Conservation (phyloP, 53 echinoderm and acorn worm genomes). For the Actinopyga echinites region DNA sequence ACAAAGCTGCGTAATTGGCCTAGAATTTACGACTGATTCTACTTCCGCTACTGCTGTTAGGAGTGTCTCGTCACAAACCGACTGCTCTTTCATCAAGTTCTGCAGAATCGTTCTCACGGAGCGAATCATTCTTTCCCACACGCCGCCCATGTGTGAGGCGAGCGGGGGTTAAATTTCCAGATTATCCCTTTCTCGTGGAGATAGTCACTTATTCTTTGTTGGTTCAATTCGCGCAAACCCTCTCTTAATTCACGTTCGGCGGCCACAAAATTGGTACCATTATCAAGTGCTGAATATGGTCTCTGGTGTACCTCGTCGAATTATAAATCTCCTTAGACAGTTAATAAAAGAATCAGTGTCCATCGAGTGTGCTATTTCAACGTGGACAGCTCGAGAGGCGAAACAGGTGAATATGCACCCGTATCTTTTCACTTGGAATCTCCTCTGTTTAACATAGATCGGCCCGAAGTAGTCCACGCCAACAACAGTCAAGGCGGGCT, state of each 20-base stretch:
- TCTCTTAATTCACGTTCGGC: slow-evolving; percentile 49
- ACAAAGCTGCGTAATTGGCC: slow-evolving; percentile 53
- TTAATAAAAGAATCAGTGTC: slow-evolving; percentile 57
- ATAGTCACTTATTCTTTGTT: slow-evolving; percentile 20
- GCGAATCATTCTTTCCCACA: slow-evolving; percentile 66
- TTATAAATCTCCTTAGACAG: slow-evolving; percentile 55
- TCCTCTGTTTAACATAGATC: slow-evolving; percentile 50
- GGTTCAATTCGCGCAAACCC: slow-evolving; percentile 32
- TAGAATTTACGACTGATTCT: slow-evolving; percentile 55
- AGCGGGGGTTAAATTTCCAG: slow-evolving; percentile 67
- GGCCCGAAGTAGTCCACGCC: slow-evolving; percentile 67
- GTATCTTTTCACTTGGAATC: slow-evolving; percentile 54
- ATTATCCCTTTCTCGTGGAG: slow-evolving; percentile 40
- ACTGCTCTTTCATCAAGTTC: slow-evolving; percentile 40
- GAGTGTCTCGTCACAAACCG: slow-evolving; percentile 47
- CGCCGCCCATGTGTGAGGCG: slow-evolving; percentile 62
- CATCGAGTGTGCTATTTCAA: slow-evolving; percentile 55
- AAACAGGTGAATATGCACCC: slow-evolving; percentile 61
- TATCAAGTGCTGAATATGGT: slow-evolving; percentile 56
- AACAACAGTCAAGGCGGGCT: slow-evolving; percentile 51
- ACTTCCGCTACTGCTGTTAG: slow-evolving; percentile 56
- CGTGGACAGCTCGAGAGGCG: slow-evolving; percentile 52
- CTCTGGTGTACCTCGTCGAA: slow-evolving; percentile 47
- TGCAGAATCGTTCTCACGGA: slow-evolving; percentile 40
- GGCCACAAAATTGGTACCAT: slow-evolving; percentile 61